A percentile compares a stretch with the other conserved stretches of the same genome.
Evolutionary conservation across 2,888 invertebrate genomes (phyloP).

Genomic region (Ashinkailepas kermadecensis): DNA sequence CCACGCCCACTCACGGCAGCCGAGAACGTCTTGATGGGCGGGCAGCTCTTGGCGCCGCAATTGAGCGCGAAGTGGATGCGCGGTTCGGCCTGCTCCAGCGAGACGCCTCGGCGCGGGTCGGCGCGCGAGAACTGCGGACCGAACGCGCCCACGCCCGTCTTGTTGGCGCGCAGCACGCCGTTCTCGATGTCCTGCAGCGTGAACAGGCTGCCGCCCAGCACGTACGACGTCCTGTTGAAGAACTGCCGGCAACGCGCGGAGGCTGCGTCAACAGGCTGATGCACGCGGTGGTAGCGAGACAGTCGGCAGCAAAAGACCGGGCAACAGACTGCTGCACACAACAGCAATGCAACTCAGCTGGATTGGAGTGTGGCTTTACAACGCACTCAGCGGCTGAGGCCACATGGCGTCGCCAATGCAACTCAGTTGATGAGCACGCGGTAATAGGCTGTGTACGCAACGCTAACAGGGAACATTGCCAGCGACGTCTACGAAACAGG

Average conservation of each 20-base stretch:
- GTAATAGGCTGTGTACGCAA: no score
- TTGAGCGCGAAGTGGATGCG: conserved; percentile 47
- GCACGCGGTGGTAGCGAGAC: no score
- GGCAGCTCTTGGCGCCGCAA: conserved; percentile 46
- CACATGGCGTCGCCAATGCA: no score
- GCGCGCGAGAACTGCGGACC: conserved; percentile 44
- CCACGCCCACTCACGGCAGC: conserved; percentile 34
- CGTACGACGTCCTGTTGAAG: conserved; percentile 44
- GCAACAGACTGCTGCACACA: no score
- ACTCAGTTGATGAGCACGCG: no score
- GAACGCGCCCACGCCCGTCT: conserved; percentile 39
- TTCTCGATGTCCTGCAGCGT: conserved; percentile 48
- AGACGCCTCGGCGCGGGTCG: conserved; percentile 38
- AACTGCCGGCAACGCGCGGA: conserved; percentile 41
- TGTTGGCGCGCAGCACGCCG: conserved; percentile 46
- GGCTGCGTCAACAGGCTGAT: no score
- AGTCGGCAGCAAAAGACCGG: no score
- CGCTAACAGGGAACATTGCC: no score
- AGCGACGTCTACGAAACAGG: no score
- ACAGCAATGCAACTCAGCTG: no score
- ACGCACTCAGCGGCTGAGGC: no score
- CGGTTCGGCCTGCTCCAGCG: conserved; percentile 40
- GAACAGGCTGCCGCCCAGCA: conserved; percentile 45
- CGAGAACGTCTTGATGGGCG: conserved; percentile 45
- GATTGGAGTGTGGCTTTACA: no score